Evolutionary conservation across 2,888 invertebrate species (phyloP).

Genomic region (Gymnocheta viridis): DNA sequence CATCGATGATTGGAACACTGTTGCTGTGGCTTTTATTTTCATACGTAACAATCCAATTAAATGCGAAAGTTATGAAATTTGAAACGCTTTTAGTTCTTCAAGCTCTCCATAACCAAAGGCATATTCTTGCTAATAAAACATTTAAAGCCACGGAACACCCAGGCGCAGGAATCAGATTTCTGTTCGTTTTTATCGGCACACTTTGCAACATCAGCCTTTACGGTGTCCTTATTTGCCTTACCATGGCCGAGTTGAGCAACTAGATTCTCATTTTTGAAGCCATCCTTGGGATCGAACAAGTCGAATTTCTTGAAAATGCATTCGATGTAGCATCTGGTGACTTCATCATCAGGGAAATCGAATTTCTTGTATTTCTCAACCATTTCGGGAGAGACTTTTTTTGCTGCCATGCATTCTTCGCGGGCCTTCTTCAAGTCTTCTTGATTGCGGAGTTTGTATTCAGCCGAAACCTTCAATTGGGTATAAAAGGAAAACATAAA

Average conservation of each 20-base stretch:
- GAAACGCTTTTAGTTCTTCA: slow-evolving; percentile 72
- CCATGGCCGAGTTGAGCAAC: slow-evolving; percentile 80
- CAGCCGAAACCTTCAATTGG: slow-evolving; percentile 76
- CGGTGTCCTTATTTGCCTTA: slow-evolving; percentile 78
- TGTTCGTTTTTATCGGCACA: slow-evolving; percentile 81
- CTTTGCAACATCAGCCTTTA: slow-evolving; percentile 79
- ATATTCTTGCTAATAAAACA: slow-evolving; percentile 81
- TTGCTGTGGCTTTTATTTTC: slow-evolving; percentile 14
- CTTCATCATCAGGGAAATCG: slow-evolving; percentile 81
- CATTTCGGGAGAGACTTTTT: slow-evolving; percentile 78
- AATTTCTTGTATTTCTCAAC: slow-evolving; percentile 81
- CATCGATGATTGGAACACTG: slow-evolving; percentile 44
- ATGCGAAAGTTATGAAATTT: slow-evolving; percentile 23
- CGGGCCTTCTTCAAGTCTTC: slow-evolving; percentile 80
- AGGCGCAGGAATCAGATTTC: slow-evolving; percentile 78
- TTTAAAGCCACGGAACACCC: slow-evolving; percentile 81
- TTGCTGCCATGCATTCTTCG: slow-evolving; percentile 79
- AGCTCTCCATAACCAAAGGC: slow-evolving; percentile 80
- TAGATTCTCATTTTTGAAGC: slow-evolving; percentile 80
- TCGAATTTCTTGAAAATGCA: slow-evolving; percentile 81
- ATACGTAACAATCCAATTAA: slow-evolving; percentile 43
- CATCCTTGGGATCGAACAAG: slow-evolving; percentile 79
- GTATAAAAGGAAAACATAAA: not conserved
- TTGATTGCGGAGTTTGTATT: slow-evolving; percentile 79
- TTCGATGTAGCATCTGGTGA: slow-evolving; percentile 81